Evolutionary conservation across 2,888 invertebrate species (phyloP).

Genomic region (Lasioglossum oenotherae): DNA sequence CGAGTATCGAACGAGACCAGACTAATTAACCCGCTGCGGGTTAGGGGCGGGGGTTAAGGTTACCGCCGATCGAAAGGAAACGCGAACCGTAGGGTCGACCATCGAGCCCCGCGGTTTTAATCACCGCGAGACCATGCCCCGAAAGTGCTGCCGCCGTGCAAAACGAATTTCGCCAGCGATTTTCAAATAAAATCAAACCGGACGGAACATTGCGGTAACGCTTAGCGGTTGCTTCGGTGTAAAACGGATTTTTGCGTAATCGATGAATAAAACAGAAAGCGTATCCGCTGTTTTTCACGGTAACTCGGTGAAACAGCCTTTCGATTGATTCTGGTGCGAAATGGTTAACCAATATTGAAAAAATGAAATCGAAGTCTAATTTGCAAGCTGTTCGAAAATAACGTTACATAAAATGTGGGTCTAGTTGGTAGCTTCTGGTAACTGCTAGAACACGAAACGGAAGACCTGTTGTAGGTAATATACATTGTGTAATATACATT

Average conservation of each 20-base stretch:
- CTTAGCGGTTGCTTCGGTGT: neutral
- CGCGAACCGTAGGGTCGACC: neutral
- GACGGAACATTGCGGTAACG: neutral
- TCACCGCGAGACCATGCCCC: neutral
- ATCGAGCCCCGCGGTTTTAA: constrained; percentile 23
- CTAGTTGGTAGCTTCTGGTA: neutral
- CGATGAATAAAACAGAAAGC: neutral
- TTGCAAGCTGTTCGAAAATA: neutral
- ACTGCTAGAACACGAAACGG: neutral
- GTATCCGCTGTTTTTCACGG: neutral
- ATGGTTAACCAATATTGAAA: neutral
- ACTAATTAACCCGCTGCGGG: constrained; percentile 47
- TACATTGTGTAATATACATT: neutral
- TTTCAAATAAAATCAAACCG: neutral
- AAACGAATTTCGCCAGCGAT: neutral
- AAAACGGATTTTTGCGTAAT: neutral
- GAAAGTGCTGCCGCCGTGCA: neutral
- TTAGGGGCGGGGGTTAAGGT: neutral
- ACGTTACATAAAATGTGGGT: neutral
- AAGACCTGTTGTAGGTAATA: neutral
- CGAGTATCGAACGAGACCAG: constrained; percentile 44
- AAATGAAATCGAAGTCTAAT: neutral
- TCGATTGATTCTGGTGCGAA: neutral
- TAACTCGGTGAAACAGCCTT: neutral
- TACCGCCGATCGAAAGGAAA: constrained; percentile 6